phyloP scores from a whole-genome alignment of 2,888 invertebrate genomes.

The Eueremaeus valkanovi region DNA sequence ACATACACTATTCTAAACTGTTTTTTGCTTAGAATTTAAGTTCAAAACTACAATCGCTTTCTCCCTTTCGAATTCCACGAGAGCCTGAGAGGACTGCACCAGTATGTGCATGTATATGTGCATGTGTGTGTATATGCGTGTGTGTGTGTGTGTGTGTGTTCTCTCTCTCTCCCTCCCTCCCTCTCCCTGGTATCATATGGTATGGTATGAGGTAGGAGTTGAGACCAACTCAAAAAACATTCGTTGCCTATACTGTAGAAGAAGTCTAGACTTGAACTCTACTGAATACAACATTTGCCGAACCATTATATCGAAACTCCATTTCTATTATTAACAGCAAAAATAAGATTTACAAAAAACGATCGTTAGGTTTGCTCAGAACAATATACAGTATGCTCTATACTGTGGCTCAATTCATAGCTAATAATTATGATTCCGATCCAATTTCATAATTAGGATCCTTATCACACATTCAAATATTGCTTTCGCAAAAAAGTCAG shows the following conservation, averaged over 20 bases:
- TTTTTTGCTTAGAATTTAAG: slow-evolving; percentile 30
- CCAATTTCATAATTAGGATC: too few relatives aligned
- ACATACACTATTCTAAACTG: slow-evolving; percentile 26
- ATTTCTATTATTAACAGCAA: slow-evolving; percentile 21
- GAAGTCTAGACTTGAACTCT: slow-evolving; percentile 28
- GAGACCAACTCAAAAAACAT: slow-evolving; percentile 32
- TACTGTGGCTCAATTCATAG: too few relatives aligned
- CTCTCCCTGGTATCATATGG: too few relatives aligned
- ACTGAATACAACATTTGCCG: slow-evolving; percentile 11
- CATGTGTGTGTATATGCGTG: too few relatives aligned
- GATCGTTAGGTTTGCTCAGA: slow-evolving; percentile 3
- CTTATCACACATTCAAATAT: too few relatives aligned
- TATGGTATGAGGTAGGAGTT: slow-evolving; percentile 10
- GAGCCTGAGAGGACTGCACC: slow-evolving; percentile 20
- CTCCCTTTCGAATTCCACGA: slow-evolving; percentile 32
- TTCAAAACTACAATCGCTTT: slow-evolving; percentile 30
- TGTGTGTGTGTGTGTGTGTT: too few relatives aligned
- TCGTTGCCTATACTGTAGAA: slow-evolving; percentile 35
- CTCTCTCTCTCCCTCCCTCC: too few relatives aligned
- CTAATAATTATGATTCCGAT: too few relatives aligned
- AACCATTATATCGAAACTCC: slow-evolving; percentile 10
- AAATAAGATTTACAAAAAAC: slow-evolving; percentile 10
- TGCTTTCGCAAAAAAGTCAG: too few relatives aligned
- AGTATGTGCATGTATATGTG: too few relatives aligned
- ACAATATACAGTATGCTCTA: too few relatives aligned